These are phyloP conservation scores for Formica selysi DNA, from an alignment of 1,140 invertebrate species.

Conservation along the genomic window DNA sequence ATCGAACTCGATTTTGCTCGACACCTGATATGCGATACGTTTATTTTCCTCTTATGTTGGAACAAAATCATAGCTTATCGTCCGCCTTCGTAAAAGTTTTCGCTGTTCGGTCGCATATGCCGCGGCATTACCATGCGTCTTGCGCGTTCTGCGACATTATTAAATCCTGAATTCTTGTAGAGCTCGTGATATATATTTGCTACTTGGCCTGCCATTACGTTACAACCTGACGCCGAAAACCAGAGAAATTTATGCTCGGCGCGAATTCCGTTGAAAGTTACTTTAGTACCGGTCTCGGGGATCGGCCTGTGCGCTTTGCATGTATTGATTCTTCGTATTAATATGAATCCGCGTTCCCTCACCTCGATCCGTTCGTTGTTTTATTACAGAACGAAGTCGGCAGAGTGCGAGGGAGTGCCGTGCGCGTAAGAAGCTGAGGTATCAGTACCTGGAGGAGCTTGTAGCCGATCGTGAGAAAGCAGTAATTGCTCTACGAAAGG, in stretches of 20 bases:
- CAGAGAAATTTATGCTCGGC: conserved; percentile 21
- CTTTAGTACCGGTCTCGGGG: not conserved
- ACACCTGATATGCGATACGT: conserved; percentile 9
- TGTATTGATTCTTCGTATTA: conserved; percentile 50
- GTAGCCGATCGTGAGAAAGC: conserved; percentile 97
- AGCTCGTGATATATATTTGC: conserved; percentile 21
- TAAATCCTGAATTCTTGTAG: conserved; percentile 55
- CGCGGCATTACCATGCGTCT: conserved; percentile 50
- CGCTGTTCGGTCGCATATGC: conserved; percentile 23
- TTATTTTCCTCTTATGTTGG: conserved; percentile 5
- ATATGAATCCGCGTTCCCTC: conserved; percentile 8
- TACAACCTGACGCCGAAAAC: conserved; percentile 46
- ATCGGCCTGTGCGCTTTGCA: conserved; percentile 10
- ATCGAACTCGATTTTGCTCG: not conserved
- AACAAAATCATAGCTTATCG: conserved; percentile 39
- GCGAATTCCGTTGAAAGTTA: conserved; percentile 33
- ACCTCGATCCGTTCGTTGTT: conserved; percentile 36
- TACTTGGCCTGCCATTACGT: conserved; percentile 44
- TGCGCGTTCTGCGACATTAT: conserved; percentile 42
- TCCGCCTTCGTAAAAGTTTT: conserved; percentile 46
- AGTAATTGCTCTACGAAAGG: conserved; percentile 95
- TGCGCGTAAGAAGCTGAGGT: conserved; percentile 97
- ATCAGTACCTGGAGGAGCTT: conserved; percentile 98
- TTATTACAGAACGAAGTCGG: conserved; percentile 94
- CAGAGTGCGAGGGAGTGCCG: conserved; percentile 99